Percentiles rank a stretch among this genome's conserved stretches.
Evolutionary conservation across 2,113 vertebrate genomes (phyloP).

Genomic region (Engraulis encrasicolus): DNA sequence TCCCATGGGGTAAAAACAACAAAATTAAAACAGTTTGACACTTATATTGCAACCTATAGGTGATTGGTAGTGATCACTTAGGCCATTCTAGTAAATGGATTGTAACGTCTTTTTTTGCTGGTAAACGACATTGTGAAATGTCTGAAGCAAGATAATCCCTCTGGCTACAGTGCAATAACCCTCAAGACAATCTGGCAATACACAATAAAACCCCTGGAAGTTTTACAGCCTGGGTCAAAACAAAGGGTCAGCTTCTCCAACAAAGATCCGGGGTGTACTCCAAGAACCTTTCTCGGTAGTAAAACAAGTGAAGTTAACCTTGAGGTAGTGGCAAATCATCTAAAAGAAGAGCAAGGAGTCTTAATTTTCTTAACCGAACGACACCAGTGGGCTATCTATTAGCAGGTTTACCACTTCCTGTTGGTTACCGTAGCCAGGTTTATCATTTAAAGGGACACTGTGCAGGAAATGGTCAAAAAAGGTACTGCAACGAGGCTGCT

Average conservation of each 20-base stretch:
- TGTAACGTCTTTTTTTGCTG: background rate
- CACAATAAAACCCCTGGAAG: background rate
- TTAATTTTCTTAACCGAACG: too few relatives aligned
- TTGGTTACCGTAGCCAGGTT: too few relatives aligned
- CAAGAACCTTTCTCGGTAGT: too few relatives aligned
- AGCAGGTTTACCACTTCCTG: too few relatives aligned
- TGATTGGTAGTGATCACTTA: background rate
- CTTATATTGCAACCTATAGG: background rate
- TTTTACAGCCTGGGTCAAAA: background rate
- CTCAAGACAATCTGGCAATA: background rate
- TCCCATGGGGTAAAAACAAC: background rate
- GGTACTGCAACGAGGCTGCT: too few relatives aligned
- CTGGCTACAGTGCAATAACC: background rate
- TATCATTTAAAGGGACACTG: too few relatives aligned
- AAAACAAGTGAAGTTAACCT: too few relatives aligned
- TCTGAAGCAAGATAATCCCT: constrained; percentile 1
- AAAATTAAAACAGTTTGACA: background rate
- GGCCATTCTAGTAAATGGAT: background rate
- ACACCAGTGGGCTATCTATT: too few relatives aligned
- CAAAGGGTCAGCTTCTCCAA: background rate
- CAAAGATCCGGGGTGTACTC: too few relatives aligned
- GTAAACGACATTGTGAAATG: constrained; percentile 10
- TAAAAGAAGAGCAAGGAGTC: too few relatives aligned
- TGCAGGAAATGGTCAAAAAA: too few relatives aligned
- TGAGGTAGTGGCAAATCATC: too few relatives aligned